A percentile compares a stretch with the other conserved stretches of the same genome.
phyloP scores from a whole-genome alignment of 2,113 vertebrate species.

The Urocynchramus pylzowi region DNA sequence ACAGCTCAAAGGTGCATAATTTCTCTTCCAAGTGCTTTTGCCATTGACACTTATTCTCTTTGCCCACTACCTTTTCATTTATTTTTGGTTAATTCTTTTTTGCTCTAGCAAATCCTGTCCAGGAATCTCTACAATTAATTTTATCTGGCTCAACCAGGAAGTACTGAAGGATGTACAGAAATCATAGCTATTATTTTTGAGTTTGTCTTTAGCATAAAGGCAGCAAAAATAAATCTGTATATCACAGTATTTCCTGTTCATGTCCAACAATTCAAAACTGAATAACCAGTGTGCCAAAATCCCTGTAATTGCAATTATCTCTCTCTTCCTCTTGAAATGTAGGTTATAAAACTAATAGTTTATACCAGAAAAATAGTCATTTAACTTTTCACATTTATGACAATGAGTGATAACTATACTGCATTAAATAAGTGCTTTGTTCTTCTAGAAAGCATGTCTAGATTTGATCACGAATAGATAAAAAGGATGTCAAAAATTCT shows the following conservation, averaged over 20 bases:
- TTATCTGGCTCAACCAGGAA: not conserved
- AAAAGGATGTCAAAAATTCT: not conserved
- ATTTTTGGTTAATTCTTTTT: not conserved
- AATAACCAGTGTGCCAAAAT: not conserved
- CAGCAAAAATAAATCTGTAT: not conserved
- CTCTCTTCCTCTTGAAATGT: not conserved
- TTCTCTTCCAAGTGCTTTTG: conserved; percentile 79
- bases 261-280: not conserved
- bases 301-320: not conserved
- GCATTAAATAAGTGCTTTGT: not conserved
- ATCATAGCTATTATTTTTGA: not conserved
- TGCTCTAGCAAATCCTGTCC: not conserved
- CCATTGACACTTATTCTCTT: not conserved
- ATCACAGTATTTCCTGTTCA: not conserved
- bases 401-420: not conserved
- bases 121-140: not conserved
- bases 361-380: conserved; percentile 1
- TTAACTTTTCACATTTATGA: conserved; percentile 21
- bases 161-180: not conserved
- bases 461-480: not conserved
- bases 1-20: conserved; percentile 72
- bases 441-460: not conserved
- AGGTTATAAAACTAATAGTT: not conserved
- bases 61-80: not conserved
- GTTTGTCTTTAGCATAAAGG: not conserved